Evolutionary conservation across 2,888 invertebrate species (phyloP).

Genomic region (Cheilosia urbana): DNA sequence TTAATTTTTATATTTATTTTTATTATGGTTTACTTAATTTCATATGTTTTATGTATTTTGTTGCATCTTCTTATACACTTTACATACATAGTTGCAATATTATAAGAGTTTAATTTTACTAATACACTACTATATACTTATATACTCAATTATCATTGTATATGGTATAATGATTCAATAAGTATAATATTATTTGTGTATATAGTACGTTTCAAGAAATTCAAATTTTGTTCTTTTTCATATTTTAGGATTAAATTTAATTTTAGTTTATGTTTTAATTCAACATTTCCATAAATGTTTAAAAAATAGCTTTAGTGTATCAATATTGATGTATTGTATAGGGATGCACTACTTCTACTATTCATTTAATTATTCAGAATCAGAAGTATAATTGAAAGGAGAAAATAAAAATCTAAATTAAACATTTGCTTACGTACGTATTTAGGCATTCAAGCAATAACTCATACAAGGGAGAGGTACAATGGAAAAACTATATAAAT

Average conservation of each 20-base stretch:
- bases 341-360: slow-evolving; percentile 41
- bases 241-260: slow-evolving; percentile 12
- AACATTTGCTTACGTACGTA: slow-evolving; percentile 19
- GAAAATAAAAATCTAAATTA: slow-evolving; percentile 26
- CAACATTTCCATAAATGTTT: slow-evolving; percentile 50
- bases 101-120: slow-evolving; percentile 45
- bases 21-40: slow-evolving; percentile 58
- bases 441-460: slow-evolving; percentile 38
- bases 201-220: slow-evolving; percentile 51
- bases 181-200: slow-evolving; percentile 38
- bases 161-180: slow-evolving; percentile 53
- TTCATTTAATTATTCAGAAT: slow-evolving; percentile 13
- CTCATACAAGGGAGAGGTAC: slow-evolving; percentile 1
- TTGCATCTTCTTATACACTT: slow-evolving; percentile 43
- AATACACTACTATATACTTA: slow-evolving; percentile 51
- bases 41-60: slow-evolving; percentile 50
- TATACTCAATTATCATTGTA: slow-evolving; percentile 51
- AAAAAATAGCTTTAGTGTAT: slow-evolving; percentile 53
- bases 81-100: slow-evolving; percentile 56
- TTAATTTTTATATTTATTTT: slow-evolving; percentile 44
- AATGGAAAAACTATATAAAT: slow-evolving; percentile 16
- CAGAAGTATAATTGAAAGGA: slow-evolving; percentile 17
- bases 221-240: slow-evolving; percentile 22
- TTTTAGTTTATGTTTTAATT: slow-evolving; percentile 4
- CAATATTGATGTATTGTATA: slow-evolving; percentile 29